phyloP scores from a whole-genome alignment of 35 echinoderm and acorn worm species.

The Lytechinus pictus region DNA sequence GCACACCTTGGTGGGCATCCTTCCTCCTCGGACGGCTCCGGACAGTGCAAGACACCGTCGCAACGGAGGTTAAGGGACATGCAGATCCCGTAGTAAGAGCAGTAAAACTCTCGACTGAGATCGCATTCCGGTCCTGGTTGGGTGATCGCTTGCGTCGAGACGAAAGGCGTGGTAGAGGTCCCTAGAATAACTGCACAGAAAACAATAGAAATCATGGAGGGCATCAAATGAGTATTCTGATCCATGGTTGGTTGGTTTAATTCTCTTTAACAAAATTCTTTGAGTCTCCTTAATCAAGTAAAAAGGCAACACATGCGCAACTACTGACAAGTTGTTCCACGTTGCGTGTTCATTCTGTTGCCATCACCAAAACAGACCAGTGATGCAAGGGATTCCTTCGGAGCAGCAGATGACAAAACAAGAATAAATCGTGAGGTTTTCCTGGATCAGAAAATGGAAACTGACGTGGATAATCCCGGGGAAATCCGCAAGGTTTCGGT shows the following conservation, averaged over 20 bases:
- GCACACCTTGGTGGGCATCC: background rate
- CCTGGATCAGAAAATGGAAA: background rate
- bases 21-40: background rate
- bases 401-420: background rate
- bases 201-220: background rate
- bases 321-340: background rate
- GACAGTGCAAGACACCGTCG: slow-evolving; percentile 11
- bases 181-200: background rate
- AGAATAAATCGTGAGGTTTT: background rate
- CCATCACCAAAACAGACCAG: background rate
- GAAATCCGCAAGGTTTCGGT: background rate
- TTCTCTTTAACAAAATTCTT: background rate
- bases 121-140: background rate
- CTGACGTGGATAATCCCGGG: background rate
- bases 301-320: background rate
- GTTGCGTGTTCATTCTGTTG: background rate
- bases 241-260: background rate
- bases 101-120: background rate
- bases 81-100: background rate
- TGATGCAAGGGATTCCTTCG: background rate
- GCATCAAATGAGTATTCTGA: background rate
- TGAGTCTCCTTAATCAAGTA: background rate
- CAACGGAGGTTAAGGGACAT: background rate
- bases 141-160: background rate
- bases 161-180: background rate